A percentile compares a stretch with the other conserved stretches of the same genome.
phyloP scores from a whole-genome alignment of 1,140 invertebrate genomes.

The Sinella curviseta region DNA sequence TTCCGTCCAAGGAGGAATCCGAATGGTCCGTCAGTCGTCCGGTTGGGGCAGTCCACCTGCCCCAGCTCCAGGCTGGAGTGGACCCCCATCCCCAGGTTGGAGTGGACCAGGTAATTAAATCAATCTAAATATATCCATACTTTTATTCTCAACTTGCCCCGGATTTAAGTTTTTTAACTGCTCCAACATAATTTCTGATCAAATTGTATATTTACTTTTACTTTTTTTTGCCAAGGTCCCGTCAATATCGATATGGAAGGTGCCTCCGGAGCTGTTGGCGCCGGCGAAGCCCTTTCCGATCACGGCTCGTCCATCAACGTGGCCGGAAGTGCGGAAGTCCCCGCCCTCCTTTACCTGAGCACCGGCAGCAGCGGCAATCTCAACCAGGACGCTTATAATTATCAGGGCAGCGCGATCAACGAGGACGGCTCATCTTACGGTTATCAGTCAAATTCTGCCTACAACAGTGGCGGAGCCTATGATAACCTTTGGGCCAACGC shows the following conservation, averaged over 20 bases:
- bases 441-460: conserved; percentile 12
- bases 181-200: no score
- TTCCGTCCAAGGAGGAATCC: not conserved
- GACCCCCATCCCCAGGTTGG: no score
- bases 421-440: not conserved
- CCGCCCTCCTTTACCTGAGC: not conserved
- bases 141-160: not conserved
- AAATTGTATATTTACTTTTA: no score
- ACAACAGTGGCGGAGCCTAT: not conserved
- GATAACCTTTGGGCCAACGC: not conserved
- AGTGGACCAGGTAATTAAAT: no score
- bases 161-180: no score
- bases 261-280: not conserved
- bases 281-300: not conserved
- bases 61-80: no score
- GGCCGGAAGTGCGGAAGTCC: not conserved
- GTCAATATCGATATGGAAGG: not conserved
- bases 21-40: not conserved
- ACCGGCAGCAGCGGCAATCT: not conserved
- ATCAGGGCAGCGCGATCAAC: not conserved
- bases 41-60: no score
- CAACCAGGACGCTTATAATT: not conserved
- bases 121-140: no score
- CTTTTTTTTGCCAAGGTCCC: not conserved
- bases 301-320: not conserved